Evolutionary conservation across 2,113 vertebrate genomes (phyloP), one percentile per base, ranked within the genome.

Genomic region (Cepphus grylle): DNA sequence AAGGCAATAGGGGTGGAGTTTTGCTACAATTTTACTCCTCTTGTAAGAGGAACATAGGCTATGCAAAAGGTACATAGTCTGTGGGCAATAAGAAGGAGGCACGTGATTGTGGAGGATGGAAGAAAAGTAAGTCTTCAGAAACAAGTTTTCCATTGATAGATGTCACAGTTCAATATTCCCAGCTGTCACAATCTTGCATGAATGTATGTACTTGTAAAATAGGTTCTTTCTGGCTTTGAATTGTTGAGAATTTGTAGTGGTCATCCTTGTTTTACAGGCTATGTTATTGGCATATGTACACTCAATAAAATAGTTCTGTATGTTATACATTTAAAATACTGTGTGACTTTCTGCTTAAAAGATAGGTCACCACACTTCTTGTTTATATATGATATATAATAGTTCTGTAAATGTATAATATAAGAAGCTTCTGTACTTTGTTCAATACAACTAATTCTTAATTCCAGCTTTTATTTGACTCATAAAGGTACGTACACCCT

Each of bases 271-370:
- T 85, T 71, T 63, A 14, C 43, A 59, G 61, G 8, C 29, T 62
- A 0, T 55, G 5, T 38, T 79, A 15, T 1, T 74, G 50, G 4
- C 40, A 8, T 8, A 3, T 36, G 50, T 59, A 34, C 6, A 3
- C 17, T 38, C 27, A 47, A 0, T 81, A 32, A 47, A 76, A 30
- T 15, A 69, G 56, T 43, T 72, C 15, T 43, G 8, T 80, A 7
- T 78, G 25, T 86, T 91, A 16, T 8, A 21, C 12, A 11, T 65
- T 9, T 25, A 52, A 85, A 67, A 52, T n/a, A 30, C 4, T 0
- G 0, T 5, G 13, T 80, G n/a, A 53, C 10, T 80, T 85, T 45
- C 45, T 88, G 15, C 62, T 80, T 65, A 23, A 83, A 73, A 77
- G 9, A 4, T 9, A 45, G 23, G 8, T 29, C 8, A 49, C 15